Percentiles rank a stretch among this genome's conserved stretches.
phyloP scores from a whole-genome alignment of 2,113 vertebrate species.

The Hippopotamus amphibius region DNA sequence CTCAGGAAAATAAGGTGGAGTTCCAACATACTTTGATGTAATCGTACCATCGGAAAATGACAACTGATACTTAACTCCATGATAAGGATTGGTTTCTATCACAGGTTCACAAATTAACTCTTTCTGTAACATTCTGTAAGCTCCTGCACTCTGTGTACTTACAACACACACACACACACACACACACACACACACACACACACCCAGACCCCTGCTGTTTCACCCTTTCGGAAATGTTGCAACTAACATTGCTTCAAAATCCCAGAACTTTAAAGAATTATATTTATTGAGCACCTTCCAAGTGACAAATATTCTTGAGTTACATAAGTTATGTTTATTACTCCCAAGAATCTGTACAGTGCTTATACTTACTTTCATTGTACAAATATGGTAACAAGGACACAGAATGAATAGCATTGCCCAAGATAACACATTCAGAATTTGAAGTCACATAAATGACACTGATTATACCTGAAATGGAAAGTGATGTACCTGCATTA shows the following conservation, averaged over 20 bases:
- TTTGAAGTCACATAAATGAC: not conserved
- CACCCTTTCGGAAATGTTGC: slow-evolving; percentile 8
- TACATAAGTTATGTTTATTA: not conserved
- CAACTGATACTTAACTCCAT: not conserved
- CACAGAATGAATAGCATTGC: not conserved
- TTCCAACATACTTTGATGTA: not conserved
- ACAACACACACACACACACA: not conserved
- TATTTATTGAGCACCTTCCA: not conserved
- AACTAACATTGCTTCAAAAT: slow-evolving; percentile 20
- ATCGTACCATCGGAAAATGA: not conserved
- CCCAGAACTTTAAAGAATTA: not conserved
- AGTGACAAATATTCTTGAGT: not conserved
- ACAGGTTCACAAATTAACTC: not conserved
- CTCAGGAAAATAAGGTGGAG: not conserved
- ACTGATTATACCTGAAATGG: not conserved
- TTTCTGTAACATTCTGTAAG: not conserved
- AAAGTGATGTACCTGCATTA: not conserved
- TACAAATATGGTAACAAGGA: not conserved
- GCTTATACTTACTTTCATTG: not conserved
- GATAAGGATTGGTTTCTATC: not conserved
- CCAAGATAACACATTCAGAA: not conserved
- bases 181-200: not conserved
- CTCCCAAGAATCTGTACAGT: not conserved
- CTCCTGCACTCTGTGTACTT: not conserved
- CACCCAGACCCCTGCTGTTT: not conserved